Evolutionary conservation across 2,888 invertebrate species (phyloP), one percentile per base, ranked within the genome.

Genomic region (Erebia ligea): DNA sequence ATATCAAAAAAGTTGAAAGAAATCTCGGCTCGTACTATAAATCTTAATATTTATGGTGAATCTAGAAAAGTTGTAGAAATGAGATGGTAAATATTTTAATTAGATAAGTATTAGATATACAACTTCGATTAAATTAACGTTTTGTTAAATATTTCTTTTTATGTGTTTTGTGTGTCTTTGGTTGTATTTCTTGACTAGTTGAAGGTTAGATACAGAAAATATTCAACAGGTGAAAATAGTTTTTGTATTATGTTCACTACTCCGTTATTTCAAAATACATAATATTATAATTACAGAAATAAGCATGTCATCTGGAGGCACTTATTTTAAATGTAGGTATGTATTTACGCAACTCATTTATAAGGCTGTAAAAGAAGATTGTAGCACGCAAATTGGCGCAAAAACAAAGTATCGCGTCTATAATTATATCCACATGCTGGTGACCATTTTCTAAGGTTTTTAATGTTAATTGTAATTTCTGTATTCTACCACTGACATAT

Each of bases 391-490:
- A 72, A 69, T 69, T 72, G 69, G 67, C 63, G 63, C 19, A 72
- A 72, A 73, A 73, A 71, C 69, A 69, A 67, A 67, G 66, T 62
- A 63, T 61, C 34, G 52, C 17, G 59, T 48, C 57, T 73, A 67
- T 56, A 73, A 73, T 73, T 73, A 70, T 63, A 52, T 58, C 11
- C 64, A 59, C 34, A 54, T 50, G 61, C 69, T 57, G 56, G 69
- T 67, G 69, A 58, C 62, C 42, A 45, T 67, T 66, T 48, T 54
- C 45, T 42, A 42, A 58, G 54, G 34, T 25, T 67, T 68, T 73
- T 73, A 69, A 69, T 71, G 66, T 62, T 73, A 73, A 70, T 73
- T 71, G 67, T 58, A 54, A 52, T 19, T 40, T 67, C 57, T 54
- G 8, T 58, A 48, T 59, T 34, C 21, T 34, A 17, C 17, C 58